Evolutionary conservation across 2,797 vertebrate genomes (phyloP).

Genomic region (Spinus olivaceus): DNA sequence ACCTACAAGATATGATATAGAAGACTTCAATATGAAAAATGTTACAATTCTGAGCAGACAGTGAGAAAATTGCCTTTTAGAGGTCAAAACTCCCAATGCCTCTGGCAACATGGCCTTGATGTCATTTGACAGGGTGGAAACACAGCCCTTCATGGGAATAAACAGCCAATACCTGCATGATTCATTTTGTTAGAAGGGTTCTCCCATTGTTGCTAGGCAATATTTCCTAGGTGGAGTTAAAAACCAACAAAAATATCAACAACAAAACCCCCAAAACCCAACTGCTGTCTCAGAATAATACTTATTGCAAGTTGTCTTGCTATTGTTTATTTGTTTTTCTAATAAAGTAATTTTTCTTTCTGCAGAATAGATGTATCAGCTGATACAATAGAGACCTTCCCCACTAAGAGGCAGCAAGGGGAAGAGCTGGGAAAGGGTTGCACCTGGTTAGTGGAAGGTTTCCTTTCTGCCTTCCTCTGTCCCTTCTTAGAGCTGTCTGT

Average conservation of each 20-base stretch:
- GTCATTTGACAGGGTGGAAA: slow-evolving; percentile 69
- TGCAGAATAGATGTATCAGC: not conserved
- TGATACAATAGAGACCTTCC: not conserved
- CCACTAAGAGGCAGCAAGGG: not conserved
- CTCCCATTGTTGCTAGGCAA: slow-evolving; percentile 45
- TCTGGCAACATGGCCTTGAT: slow-evolving; percentile 67
- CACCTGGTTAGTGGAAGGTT: not conserved
- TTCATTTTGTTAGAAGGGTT: slow-evolving; percentile 44
- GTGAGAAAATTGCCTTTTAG: slow-evolving; percentile 71
- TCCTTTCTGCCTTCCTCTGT: not conserved
- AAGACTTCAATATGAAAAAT: slow-evolving; percentile 63
- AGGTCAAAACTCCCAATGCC: slow-evolving; percentile 62
- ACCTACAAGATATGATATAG: slow-evolving; percentile 63
- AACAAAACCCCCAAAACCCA: not conserved
- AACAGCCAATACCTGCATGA: slow-evolving; percentile 61
- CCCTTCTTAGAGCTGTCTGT: slow-evolving; percentile 43
- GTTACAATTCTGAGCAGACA: slow-evolving; percentile 63
- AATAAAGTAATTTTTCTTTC: not conserved
- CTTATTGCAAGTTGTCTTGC: not conserved
- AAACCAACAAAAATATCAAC: not conserved
- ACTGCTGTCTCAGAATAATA: not conserved
- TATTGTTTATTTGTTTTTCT: not conserved
- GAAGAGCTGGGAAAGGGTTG: not conserved
- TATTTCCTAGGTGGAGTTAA: slow-evolving; percentile 38
- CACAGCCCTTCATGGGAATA: slow-evolving; percentile 54